Evolutionary conservation across 1,140 invertebrate genomes (phyloP), one percentile per base, ranked within the genome.

Genomic region (Cylas formicarius): DNA sequence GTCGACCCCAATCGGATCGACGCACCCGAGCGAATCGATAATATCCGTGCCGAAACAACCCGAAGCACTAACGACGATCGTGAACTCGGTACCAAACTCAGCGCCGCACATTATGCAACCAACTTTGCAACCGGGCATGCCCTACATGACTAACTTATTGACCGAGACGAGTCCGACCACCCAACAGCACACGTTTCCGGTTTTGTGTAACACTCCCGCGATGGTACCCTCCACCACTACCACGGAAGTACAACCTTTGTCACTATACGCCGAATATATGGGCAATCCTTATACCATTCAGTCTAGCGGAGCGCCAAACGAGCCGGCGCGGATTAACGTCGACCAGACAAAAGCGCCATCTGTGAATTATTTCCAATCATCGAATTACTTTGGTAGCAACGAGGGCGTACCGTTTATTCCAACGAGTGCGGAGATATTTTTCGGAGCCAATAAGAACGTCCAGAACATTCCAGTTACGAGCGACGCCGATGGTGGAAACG

Each of bases 1-100:
- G 32, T 75, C 74, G n/a, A 75, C 74, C n/a, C 72, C 73, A 7
- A 75, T 77, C 27, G 73, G 73, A 3, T 67, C 72, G 17, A 68
- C 71, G 29, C 52, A 53, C 19, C 55, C 63, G 6, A 17, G 11
- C 1, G 41, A 44, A 10, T 8, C 21, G 5, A 44, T 24, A n/a
- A 47, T 18, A 28, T 44, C 49, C 17, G 45, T 31, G 28, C 26
- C 31, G 34, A 38, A 27, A 27, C 35, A 37, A 6, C 26, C 33
- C 4, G 4, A 18, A 10, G 26, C 43, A 21, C 33, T 26, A 7
- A 2, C 38, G 4, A 42, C 28, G 17, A 34, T 37, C 14, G n/a
- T n/a, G n/a, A n/a, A n/a, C n/a, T 18, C 37, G 6, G 22, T 40
- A n/a, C 28, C 38, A 5, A 37, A 38, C 17, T 33, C 47, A 29